Base-by-base conservation (phyloP, 2,888 invertebrate genomes). In the Xanthostigma xanthostigma region DNA sequence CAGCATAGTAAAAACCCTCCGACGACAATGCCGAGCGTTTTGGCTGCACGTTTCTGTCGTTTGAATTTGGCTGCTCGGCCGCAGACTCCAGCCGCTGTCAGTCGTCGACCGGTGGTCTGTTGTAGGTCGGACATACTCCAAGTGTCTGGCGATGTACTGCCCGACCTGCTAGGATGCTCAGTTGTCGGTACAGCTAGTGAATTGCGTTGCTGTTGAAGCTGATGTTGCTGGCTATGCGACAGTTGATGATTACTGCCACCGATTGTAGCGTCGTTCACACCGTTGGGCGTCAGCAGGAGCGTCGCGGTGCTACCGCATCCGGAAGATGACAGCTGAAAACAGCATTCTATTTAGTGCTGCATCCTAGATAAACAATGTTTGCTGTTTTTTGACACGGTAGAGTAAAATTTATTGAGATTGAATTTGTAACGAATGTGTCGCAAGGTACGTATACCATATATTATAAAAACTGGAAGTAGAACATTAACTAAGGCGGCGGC, bases 1-100 rank as follows among this genome's bases (percentile, higher is more conserved):
- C 81, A 81, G 61, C 81, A 81, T 13, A 76, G 55, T 2, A 81
- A 70, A 59, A 81, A 81, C 11, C 79, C 67, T 0, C 75, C 74
- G 59, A 81, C 81, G 10, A 81, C 73, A 58, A 75, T 75, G 8
- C 79, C 75, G 11, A 81, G 71, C 1, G 79, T 80, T 51, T 78
- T 74, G 0, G 81, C 80, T 0, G 80, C 81, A 46, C 78, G 76
- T 52, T 76, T 75, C 58, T 82, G 80, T 0, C 77, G 56, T 44
- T 67, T 67, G 55, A 75, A 74, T 56, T 73, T 72, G 14, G 70
- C 72, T 44, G 73, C 62, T 51, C 62, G 60, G 11, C 65, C 62
- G 35, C 50, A 52, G 6, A 50, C 52, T 9, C 48, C 48, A 8
- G 52, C 52, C 36, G 52, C 52, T 10, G 52, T 52, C 3, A 49